Evolutionary conservation across 1,140 invertebrate species (phyloP).

Genomic region (Halotydeus destructor): DNA sequence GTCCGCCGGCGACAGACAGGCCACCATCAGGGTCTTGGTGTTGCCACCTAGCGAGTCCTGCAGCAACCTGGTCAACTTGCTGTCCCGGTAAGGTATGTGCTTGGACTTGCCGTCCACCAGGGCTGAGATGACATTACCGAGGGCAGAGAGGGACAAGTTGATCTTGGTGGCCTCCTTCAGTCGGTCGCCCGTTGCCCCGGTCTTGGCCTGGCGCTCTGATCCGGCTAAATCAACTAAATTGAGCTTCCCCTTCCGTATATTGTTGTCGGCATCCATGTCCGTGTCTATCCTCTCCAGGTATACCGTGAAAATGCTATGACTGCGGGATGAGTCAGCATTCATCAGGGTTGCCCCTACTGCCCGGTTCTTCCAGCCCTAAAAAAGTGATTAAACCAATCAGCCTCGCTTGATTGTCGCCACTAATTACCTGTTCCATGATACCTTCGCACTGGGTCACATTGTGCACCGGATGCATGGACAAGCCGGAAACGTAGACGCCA

Average conservation of each 20-base stretch:
- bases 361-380: constrained; percentile 48
- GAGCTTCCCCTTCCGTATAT: constrained; percentile 42
- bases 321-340: constrained; percentile 64
- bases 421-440: too few species aligned
- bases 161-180: constrained; percentile 87
- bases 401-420: too few species aligned
- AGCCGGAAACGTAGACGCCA: constrained; percentile 53
- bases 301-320: constrained; percentile 78
- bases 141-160: constrained; percentile 73
- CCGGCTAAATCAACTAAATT: constrained; percentile 79
- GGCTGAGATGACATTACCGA: constrained; percentile 85
- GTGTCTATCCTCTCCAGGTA: constrained; percentile 51
- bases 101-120: constrained; percentile 69
- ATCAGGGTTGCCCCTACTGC: constrained; percentile 55
- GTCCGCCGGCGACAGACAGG: constrained; percentile 67
- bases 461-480: constrained; percentile 51
- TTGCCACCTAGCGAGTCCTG: constrained; percentile 86
- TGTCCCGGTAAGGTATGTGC: constrained; percentile 74
- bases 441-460: constrained; percentile 33
- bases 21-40: constrained; percentile 82
- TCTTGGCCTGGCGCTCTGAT: constrained; percentile 63
- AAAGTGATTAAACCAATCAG: too few species aligned
- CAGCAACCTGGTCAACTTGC: constrained; percentile 69
- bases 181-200: constrained; percentile 59
- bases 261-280: constrained; percentile 29